These are phyloP conservation scores for Pyrrhia umbra DNA, from an alignment of 2,888 invertebrate species.

Conservation along the genomic window DNA sequence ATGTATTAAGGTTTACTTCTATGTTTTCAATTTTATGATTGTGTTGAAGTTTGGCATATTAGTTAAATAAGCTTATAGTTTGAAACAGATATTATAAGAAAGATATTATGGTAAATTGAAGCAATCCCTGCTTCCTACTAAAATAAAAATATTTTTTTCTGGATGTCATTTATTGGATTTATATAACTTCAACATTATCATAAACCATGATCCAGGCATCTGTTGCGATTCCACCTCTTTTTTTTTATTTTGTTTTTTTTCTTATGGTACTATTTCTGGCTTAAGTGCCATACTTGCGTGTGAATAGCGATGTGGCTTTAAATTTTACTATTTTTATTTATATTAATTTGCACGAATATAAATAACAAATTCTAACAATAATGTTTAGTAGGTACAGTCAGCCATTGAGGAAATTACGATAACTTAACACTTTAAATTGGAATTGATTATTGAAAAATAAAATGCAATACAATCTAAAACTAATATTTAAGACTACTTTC, in stretches of 20 bases:
- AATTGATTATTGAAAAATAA: too few species aligned
- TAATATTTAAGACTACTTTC: too few species aligned
- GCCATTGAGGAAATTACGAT: too few species aligned
- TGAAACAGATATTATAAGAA: not conserved
- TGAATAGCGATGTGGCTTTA: slow-evolving; percentile 20
- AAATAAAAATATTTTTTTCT: not conserved
- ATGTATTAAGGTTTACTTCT: slow-evolving; percentile 27
- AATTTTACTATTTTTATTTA: not conserved
- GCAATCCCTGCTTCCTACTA: not conserved
- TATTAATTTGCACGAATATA: not conserved
- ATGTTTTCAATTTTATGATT: slow-evolving; percentile 23
- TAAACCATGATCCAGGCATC: slow-evolving; percentile 8
- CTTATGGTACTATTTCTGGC: slow-evolving; percentile 46
- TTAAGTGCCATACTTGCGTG: slow-evolving; percentile 54
- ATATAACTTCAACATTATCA: slow-evolving; percentile 23
- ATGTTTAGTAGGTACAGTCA: not conserved
- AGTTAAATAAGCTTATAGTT: not conserved
- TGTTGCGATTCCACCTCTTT: slow-evolving; percentile 26
- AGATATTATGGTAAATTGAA: not conserved
- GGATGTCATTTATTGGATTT: not conserved
- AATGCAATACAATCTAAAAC: not conserved
- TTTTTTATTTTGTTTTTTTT: slow-evolving; percentile 4
- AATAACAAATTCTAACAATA: too few species aligned
- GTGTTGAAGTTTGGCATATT: slow-evolving; percentile 11
- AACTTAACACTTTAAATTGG: too few species aligned